Percentiles rank a stretch among this genome's conserved stretches.
These are phyloP conservation scores for Melipona beecheii DNA, from an alignment of 2,888 invertebrate genomes.

Conservation along the genomic window DNA sequence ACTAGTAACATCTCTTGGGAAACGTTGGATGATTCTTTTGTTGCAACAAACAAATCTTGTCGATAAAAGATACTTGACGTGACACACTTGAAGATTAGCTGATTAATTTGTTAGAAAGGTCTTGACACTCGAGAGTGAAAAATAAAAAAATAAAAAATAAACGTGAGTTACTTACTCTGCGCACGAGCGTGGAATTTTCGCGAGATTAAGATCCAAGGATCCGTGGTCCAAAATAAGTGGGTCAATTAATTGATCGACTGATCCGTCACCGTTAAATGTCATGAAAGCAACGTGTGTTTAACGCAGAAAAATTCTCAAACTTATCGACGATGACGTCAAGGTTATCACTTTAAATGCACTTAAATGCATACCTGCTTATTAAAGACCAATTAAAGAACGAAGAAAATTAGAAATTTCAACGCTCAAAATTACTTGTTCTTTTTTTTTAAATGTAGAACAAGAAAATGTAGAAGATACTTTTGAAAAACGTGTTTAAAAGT, in stretches of 20 bases:
- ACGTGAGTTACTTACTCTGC: conserved; percentile 5
- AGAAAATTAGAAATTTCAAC: neutral
- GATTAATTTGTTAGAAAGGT: neutral
- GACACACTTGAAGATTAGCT: neutral
- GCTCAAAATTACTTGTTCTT: neutral
- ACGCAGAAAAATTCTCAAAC: neutral
- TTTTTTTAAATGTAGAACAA: neutral
- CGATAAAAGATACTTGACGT: neutral
- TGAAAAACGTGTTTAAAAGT: neutral
- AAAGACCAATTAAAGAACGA: neutral
- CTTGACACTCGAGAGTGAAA: neutral
- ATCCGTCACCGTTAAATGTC: conserved; percentile 4
- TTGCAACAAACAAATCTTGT: neutral
- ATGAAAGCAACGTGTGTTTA: neutral
- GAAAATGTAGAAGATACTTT: neutral
- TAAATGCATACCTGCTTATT: neutral
- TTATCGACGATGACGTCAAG: neutral
- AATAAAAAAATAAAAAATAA: too few species aligned
- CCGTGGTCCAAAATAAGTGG: neutral
- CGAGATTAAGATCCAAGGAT: conserved; percentile 7
- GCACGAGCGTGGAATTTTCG: neutral
- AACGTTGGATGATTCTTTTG: too few species aligned
- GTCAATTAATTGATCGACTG: neutral
- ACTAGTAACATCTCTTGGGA: too few species aligned
- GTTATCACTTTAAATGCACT: neutral